Conservation (phyloP, 2,888 invertebrate species). For the Zootermopsis nevadensis region DNA sequence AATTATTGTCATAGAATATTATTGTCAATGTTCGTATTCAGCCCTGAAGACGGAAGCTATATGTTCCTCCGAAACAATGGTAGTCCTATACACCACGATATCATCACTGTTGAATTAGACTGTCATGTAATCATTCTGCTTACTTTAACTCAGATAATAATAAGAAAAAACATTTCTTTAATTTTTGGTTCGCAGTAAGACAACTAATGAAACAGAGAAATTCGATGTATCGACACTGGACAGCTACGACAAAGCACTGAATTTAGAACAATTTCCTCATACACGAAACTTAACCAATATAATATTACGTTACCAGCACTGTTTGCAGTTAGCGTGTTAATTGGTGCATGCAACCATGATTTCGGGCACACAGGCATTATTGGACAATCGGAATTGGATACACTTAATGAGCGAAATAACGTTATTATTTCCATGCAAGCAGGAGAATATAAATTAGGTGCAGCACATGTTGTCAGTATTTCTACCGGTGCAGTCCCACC, state of each 20-base stretch:
- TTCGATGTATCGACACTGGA: neutral
- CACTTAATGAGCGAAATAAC: conserved; percentile 17
- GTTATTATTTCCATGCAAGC: conserved; percentile 1
- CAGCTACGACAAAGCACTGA: neutral
- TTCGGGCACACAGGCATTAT: neutral
- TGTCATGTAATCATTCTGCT: no score
- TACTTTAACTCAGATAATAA: no score
- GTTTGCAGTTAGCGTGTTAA: neutral
- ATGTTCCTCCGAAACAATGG: no score
- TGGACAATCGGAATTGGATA: conserved; percentile 20
- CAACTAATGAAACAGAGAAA: neutral
- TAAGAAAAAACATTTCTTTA: no score
- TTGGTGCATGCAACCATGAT: conserved; percentile 14
- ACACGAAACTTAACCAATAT: neutral
- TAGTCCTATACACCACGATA: no score
- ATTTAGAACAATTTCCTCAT: neutral
- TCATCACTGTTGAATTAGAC: no score
- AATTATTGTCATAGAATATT: no score
- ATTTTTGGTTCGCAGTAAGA: no score
- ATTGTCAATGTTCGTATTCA: no score
- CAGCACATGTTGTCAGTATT: neutral
- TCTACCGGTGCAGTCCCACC: neutral
- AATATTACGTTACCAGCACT: neutral
- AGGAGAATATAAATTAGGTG: neutral
- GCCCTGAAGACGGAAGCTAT: no score